phyloP scores from a whole-genome alignment of 2,797 vertebrate species.

The Hydrocynus forskahlii region DNA sequence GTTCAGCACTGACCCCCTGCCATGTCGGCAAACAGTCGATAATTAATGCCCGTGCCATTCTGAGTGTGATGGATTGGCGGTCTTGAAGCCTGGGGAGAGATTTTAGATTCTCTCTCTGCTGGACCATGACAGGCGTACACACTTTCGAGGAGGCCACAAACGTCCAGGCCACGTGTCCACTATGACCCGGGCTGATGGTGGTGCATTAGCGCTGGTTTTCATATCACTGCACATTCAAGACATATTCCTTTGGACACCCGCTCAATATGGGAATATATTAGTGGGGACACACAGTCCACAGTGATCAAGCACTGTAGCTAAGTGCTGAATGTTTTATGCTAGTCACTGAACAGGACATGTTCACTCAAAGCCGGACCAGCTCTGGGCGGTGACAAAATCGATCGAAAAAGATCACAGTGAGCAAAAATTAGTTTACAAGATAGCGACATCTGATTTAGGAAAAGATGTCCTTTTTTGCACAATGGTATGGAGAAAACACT shows the following conservation, averaged over 20 bases:
- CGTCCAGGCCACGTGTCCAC: not conserved
- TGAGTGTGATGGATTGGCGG: conserved; percentile 51
- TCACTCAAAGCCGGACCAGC: not conserved
- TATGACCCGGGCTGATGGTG: not conserved
- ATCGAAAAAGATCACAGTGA: not conserved
- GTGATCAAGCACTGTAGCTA: conserved; percentile 5
- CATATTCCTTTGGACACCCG: conserved; percentile 45
- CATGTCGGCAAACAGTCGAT: conserved; percentile 52
- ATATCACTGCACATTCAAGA: conserved; percentile 18
- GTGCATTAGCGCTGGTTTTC: conserved; percentile 24
- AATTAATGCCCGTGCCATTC: conserved; percentile 45
- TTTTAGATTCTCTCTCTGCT: conserved; percentile 27
- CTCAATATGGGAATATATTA: conserved; percentile 33
- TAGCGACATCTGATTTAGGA: not conserved
- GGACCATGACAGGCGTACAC: conserved; percentile 25
- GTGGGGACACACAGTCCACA: not conserved
- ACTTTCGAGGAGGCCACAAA: not conserved
- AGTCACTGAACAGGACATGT: conserved; percentile 8
- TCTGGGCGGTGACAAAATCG: not conserved
- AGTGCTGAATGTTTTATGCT: conserved; percentile 21
- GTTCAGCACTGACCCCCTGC: conserved; percentile 38
- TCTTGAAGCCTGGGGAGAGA: conserved; percentile 23
- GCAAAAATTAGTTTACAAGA: not conserved
- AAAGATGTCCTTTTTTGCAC: no score
- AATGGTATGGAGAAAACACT: no score